Evolutionary conservation across 2,888 invertebrate genomes (phyloP), one percentile per base, ranked within the genome.

Genomic region (Cepaea hortensis): DNA sequence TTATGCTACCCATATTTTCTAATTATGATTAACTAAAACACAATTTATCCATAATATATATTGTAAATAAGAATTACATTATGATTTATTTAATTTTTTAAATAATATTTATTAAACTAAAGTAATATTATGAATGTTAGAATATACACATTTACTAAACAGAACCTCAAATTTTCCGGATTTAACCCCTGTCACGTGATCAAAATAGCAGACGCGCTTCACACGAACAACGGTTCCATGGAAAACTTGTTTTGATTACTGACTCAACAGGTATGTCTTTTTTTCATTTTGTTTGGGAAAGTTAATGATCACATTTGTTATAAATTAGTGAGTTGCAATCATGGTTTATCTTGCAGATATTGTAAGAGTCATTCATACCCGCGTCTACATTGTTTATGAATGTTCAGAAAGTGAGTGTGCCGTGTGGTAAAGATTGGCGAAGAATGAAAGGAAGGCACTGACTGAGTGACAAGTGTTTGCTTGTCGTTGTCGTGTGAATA

Each of bases 131-230:
- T 55, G 55, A 61, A 35, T 70, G 11, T 9, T 48, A 48, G 46
- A 81, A 20, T 55, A 70, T 50, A 23, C 2, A 18, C 48, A 3
- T 65, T 35, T 11, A 7, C 5, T 15, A 5, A 65, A 65, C n/a
- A 85, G 85, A 73, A 23, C 85, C 85, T 73, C 85, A 73, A 3
- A 72, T 18, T 46, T 81, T 55, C 61, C 81, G 81, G 82, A 76
- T 72, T 20, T 55, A 13, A 4, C 11, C n/a, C 2, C 20, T 20
- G 79, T 83, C 86, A 86, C 86, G 77, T 86, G 86, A 86, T 65
- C 4, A 77, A 77, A 82, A 82, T 61, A 82, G 11, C 35, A 62
- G 75, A 86, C 77, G 82, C 82, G 77, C 82, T 82, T 68, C 68
- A 11, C 61, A 46, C 76, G 81, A 83, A 86, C 81, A 70, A 20